Percentiles rank a stretch among this genome's conserved stretches.
Evolutionary conservation across 2,113 vertebrate genomes (phyloP).

Genomic region (Corythornis vintsioides): DNA sequence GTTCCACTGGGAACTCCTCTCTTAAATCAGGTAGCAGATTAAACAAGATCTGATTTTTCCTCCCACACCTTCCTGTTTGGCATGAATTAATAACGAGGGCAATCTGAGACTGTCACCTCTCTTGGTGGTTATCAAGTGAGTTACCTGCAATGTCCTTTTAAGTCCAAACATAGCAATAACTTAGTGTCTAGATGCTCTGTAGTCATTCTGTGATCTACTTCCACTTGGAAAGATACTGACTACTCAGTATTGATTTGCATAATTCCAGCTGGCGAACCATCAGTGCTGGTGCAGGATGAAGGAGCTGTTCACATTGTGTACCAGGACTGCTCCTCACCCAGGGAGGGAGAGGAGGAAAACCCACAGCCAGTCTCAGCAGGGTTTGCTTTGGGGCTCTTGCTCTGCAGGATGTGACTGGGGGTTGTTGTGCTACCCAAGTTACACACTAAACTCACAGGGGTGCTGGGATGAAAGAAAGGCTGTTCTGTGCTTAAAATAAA

Average conservation of each 20-base stretch:
- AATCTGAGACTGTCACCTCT: background rate
- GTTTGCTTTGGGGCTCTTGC: background rate
- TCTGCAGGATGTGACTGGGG: background rate
- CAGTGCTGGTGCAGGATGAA: background rate
- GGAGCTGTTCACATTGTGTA: background rate
- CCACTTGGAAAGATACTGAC: background rate
- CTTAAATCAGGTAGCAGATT: background rate
- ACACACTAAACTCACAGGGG: background rate
- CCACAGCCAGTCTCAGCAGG: background rate
- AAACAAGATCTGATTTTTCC: background rate
- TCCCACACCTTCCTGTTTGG: background rate
- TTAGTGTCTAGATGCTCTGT: background rate
- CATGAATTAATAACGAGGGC: background rate
- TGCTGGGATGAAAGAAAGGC: background rate
- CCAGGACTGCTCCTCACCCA: background rate
- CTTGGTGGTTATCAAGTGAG: background rate
- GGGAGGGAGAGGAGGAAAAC: background rate
- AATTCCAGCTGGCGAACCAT: background rate
- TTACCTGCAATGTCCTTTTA: background rate
- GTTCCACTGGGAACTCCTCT: background rate
- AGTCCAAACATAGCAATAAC: slow-evolving; percentile 40
- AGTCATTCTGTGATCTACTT: background rate
- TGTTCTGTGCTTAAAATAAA: slow-evolving; percentile 39
- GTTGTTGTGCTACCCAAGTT: background rate
- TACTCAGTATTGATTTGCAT: background rate